These are phyloP conservation scores for Tychaedon coryphoeus DNA, from an alignment of 2,113 vertebrate genomes.

Conservation along the genomic window DNA sequence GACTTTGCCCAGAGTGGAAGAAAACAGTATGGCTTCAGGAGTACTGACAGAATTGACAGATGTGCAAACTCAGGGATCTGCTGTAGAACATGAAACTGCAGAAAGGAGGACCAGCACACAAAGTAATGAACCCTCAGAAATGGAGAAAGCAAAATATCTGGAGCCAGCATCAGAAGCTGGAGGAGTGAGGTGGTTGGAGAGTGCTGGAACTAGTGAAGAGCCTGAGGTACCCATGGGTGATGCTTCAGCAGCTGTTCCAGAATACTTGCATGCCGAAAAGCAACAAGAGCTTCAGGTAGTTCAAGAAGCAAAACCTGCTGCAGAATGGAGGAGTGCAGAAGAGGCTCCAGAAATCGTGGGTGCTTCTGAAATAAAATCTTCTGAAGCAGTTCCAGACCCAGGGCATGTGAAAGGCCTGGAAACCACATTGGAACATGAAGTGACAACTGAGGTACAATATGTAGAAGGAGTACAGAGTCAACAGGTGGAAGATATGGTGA, in stretches of 20 bases:
- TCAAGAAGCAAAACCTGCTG: not conserved
- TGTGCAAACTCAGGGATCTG: slow-evolving; percentile 12
- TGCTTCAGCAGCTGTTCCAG: not conserved
- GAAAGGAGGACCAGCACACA: not conserved
- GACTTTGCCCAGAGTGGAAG: not conserved
- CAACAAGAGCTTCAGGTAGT: not conserved
- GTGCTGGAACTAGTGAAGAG: not conserved
- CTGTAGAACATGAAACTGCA: not conserved
- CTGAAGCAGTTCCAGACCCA: not conserved
- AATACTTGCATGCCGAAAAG: not conserved
- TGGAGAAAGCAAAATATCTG: not conserved
- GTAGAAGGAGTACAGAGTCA: not conserved
- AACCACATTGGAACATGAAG: not conserved
- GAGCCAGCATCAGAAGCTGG: not conserved
- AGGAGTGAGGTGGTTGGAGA: not conserved
- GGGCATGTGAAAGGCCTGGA: not conserved
- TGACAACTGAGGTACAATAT: not conserved
- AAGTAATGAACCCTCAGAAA: not conserved
- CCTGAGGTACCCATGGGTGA: not conserved
- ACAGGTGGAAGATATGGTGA: not conserved
- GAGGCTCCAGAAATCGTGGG: not conserved
- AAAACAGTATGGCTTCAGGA: not conserved
- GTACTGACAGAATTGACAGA: not conserved
- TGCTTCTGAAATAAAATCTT: not conserved
- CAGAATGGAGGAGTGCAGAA: not conserved